These are phyloP conservation scores for Caprella mutica DNA, from an alignment of 2,888 invertebrate genomes.

Conservation along the genomic window DNA sequence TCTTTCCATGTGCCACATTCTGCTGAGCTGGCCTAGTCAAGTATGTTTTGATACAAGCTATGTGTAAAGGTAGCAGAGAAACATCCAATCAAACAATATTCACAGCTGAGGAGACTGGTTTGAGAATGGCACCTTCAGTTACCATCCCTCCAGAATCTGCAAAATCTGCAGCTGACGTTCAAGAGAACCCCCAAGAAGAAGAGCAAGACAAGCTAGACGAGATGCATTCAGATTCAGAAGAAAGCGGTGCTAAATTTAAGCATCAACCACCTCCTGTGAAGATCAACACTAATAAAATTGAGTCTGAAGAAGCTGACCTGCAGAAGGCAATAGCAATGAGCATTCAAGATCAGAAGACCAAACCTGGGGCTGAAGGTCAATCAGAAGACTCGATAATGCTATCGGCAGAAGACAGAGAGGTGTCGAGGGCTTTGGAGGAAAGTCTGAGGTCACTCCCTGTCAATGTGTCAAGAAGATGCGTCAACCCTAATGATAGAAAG, in stretches of 20 bases:
- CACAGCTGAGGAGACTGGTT: too few species aligned
- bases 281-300: too few species aligned
- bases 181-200: not conserved
- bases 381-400: constrained; percentile 11
- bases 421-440: constrained; percentile 41
- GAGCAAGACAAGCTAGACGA: not conserved
- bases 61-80: too few species aligned
- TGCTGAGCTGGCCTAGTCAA: too few species aligned
- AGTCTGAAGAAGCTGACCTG: too few species aligned
- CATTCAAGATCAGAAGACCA: constrained; percentile 40
- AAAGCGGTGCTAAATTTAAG: not conserved
- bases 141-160: constrained; percentile 4
- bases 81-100: too few species aligned
- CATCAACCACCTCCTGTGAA: too few species aligned
- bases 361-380: constrained; percentile 39
- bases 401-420: constrained; percentile 32
- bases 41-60: too few species aligned
- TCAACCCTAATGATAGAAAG: constrained; percentile 41
- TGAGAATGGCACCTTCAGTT: constrained; percentile 10
- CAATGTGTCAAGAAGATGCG: constrained; percentile 41
- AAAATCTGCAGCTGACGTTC: not conserved
- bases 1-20: too few species aligned
- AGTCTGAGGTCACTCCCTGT: constrained; percentile 42
- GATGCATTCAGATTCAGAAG: not conserved
- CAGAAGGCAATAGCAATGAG: constrained; percentile 43